Conservation (phyloP, 1,140 invertebrate species). For the Galleria mellonella region DNA sequence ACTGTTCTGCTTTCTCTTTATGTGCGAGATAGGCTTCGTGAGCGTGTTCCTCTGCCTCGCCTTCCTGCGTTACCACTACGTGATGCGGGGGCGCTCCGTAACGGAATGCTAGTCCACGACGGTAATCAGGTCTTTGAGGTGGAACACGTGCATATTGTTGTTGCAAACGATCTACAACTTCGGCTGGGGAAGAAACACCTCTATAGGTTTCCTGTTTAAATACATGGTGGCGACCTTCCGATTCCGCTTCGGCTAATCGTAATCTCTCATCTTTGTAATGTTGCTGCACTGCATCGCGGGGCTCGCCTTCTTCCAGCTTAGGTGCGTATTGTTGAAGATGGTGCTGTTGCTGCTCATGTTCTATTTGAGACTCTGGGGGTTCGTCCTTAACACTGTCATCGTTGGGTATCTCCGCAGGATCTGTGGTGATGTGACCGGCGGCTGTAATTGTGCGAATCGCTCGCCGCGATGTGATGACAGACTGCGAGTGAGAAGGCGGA, state of each 20-base stretch:
- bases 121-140: slow-evolving; percentile 29
- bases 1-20: slow-evolving; percentile 40
- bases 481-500: slow-evolving; percentile 35
- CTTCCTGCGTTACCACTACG: slow-evolving; percentile 45
- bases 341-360: slow-evolving; percentile 25
- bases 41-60: slow-evolving; percentile 35
- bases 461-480: slow-evolving; percentile 75
- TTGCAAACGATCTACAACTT: slow-evolving; percentile 25
- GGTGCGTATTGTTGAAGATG: slow-evolving; percentile 33
- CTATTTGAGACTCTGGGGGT: slow-evolving; percentile 37
- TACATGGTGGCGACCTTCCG: slow-evolving; percentile 45
- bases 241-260: slow-evolving; percentile 45
- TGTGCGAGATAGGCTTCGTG: slow-evolving; percentile 39
- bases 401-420: slow-evolving; percentile 39
- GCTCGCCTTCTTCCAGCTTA: slow-evolving; percentile 38
- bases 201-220: slow-evolving; percentile 54
- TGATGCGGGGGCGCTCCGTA: slow-evolving; percentile 51
- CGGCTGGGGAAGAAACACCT: slow-evolving; percentile 25
- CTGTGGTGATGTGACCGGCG: slow-evolving; percentile 76
- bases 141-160: slow-evolving; percentile 28
- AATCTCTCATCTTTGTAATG: slow-evolving; percentile 57
- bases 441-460: slow-evolving; percentile 77
- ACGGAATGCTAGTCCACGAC: slow-evolving; percentile 36
- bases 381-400: slow-evolving; percentile 61
- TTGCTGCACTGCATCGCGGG: slow-evolving; percentile 9